A percentile compares a stretch with the other conserved stretches of the same genome.
These are phyloP conservation scores for Drosophila azteca DNA, from an alignment of 1,140 invertebrate species.

Conservation along the genomic window DNA sequence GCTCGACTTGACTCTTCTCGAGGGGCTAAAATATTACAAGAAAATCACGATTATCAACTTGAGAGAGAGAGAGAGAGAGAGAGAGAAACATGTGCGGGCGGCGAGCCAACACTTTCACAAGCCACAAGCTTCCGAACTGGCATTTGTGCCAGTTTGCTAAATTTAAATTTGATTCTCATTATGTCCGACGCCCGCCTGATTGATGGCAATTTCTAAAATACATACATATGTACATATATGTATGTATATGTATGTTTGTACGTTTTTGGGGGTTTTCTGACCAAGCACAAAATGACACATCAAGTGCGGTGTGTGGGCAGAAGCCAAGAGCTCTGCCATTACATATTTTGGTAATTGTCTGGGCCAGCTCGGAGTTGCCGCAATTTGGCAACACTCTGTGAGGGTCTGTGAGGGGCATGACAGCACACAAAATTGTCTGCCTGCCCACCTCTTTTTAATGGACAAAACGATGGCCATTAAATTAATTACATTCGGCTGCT, in stretches of 20 bases:
- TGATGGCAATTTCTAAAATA: constrained; percentile 55
- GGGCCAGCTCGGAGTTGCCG: constrained; percentile 6
- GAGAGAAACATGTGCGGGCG: constrained; percentile 13
- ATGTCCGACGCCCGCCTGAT: constrained; percentile 21
- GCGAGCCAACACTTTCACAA: constrained; percentile 41
- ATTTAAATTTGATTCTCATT: constrained; percentile 49
- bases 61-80: constrained; percentile 30
- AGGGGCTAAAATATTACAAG: constrained; percentile 73
- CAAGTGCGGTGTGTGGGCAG: constrained; percentile 53
- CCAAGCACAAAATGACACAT: constrained; percentile 35
- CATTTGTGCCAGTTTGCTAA: constrained; percentile 51
- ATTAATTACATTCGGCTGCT: constrained; percentile 65
- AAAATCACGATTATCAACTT: constrained; percentile 76
- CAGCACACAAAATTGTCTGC: constrained; percentile 17
- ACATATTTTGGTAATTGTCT: constrained; percentile 25
- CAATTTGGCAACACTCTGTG: constrained; percentile 30
- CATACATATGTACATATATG: no score
- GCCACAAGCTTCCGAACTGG: constrained; percentile 38
- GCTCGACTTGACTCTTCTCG: constrained; percentile 13
- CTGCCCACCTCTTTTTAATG: constrained; percentile 46
- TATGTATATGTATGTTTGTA: no score
- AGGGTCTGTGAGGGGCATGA: constrained; percentile 35
- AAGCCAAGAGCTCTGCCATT: constrained; percentile 15
- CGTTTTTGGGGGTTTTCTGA: constrained; percentile 38
- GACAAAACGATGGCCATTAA: constrained; percentile 72